phyloP scores from a whole-genome alignment of 2,113 vertebrate species.

The Zosterops borbonicus region DNA sequence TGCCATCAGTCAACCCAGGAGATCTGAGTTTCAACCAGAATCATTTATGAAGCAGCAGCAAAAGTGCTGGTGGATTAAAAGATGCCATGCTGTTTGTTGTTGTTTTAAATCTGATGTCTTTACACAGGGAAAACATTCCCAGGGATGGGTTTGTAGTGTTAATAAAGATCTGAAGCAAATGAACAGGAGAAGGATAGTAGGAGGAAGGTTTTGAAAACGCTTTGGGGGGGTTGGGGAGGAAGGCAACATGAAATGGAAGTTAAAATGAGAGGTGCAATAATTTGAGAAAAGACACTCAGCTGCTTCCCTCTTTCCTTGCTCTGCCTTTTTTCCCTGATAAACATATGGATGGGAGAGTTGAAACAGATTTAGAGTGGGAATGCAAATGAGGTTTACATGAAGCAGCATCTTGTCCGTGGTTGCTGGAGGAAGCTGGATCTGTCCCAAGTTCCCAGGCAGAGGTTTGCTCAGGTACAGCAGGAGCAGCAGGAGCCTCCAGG shows the following conservation, averaged over 20 bases:
- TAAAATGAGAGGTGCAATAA: neutral
- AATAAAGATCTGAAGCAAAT: conserved; percentile 21
- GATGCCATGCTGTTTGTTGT: neutral
- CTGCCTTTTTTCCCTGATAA: conserved; percentile 24
- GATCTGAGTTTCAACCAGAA: neutral
- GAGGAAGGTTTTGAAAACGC: conserved; percentile 4
- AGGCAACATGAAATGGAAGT: neutral
- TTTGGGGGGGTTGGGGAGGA: too few species aligned
- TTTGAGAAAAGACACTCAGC: neutral
- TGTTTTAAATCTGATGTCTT: neutral
- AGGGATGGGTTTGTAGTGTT: neutral
- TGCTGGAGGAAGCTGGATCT: conserved; percentile 21
- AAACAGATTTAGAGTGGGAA: conserved; percentile 51
- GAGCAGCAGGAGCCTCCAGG: neutral
- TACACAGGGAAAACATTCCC: neutral
- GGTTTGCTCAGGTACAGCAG: conserved; percentile 39
- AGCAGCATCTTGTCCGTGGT: neutral
- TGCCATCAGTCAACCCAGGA: neutral
- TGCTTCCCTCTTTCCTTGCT: neutral
- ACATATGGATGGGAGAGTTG: neutral
- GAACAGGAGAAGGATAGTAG: neutral
- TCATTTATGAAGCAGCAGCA: neutral
- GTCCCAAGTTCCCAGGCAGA: conserved; percentile 40
- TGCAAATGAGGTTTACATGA: conserved; percentile 29
- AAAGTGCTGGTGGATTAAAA: neutral